Conservation (phyloP, 1,140 invertebrate genomes). For the Anagrus nilaparvatae region DNA sequence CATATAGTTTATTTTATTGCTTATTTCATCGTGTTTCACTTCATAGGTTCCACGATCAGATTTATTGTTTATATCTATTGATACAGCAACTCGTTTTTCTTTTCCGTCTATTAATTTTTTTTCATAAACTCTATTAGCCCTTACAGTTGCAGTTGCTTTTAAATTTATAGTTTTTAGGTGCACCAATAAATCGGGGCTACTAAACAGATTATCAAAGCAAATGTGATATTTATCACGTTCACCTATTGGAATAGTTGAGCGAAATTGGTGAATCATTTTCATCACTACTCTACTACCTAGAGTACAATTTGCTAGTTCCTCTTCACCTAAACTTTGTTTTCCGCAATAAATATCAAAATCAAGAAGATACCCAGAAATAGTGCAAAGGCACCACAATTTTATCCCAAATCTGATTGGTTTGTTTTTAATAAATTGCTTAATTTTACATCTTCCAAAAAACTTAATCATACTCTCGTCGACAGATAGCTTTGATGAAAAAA, state of each 20-base stretch:
- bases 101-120: too few relatives aligned
- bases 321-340: slow-evolving; percentile 8
- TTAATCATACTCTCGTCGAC: slow-evolving; percentile 16
- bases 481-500: slow-evolving; percentile 7
- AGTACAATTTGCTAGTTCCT: not conserved
- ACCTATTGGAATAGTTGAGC: not conserved
- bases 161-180: slow-evolving; percentile 1
- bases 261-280: slow-evolving; percentile 3
- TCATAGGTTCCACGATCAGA: slow-evolving; percentile 12
- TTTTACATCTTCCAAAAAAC: slow-evolving; percentile 8
- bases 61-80: slow-evolving; percentile 14
- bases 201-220: too few relatives aligned
- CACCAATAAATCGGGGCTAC: slow-evolving; percentile 1
- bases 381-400: slow-evolving; percentile 16
- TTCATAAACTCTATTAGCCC: too few relatives aligned
- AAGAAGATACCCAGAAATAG: slow-evolving; percentile 13
- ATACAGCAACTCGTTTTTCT: too few relatives aligned
- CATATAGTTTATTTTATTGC: slow-evolving; percentile 18
- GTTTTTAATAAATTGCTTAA: slow-evolving; percentile 14
- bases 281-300: slow-evolving; percentile 2
- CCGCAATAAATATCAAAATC: slow-evolving; percentile 19
- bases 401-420: slow-evolving; percentile 17
- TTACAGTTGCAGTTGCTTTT: slow-evolving; percentile 1
- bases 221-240: not conserved
- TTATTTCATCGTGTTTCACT: slow-evolving; percentile 14